Evolutionary conservation across 2,888 invertebrate genomes (phyloP).

Genomic region (Ferrisia virgata): DNA sequence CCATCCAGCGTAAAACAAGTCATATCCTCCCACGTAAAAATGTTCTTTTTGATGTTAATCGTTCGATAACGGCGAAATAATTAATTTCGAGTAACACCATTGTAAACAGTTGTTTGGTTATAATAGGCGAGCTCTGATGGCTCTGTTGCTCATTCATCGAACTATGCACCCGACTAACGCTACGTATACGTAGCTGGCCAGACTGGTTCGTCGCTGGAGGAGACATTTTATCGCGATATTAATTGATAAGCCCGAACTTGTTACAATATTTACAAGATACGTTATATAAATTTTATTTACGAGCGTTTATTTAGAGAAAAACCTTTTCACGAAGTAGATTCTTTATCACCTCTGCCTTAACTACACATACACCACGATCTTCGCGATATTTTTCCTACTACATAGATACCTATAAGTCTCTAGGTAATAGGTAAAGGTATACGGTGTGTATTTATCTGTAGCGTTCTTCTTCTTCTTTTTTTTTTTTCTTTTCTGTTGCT

Average conservation of each 20-base stretch:
- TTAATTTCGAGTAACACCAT: conserved; percentile 14
- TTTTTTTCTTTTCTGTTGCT: not conserved
- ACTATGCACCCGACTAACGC: not conserved
- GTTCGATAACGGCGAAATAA: conserved; percentile 27
- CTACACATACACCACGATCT: no score
- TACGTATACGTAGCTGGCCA: not conserved
- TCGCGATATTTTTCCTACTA: not conserved
- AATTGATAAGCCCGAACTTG: conserved; percentile 41
- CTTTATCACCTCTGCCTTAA: no score
- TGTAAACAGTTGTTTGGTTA: not conserved
- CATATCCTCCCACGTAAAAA: conserved; percentile 7
- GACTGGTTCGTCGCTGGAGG: conserved; percentile 40
- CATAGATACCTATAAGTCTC: no score
- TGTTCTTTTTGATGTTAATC: not conserved
- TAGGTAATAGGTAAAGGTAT: no score
- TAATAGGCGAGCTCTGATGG: not conserved
- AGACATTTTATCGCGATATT: conserved; percentile 41
- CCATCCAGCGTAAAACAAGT: not conserved
- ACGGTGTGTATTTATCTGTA: no score
- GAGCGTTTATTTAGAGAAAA: conserved; percentile 13
- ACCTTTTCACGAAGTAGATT: conserved; percentile 10
- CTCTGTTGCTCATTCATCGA: conserved; percentile 12
- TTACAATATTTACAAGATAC: conserved; percentile 36
- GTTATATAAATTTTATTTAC: conserved; percentile 38
- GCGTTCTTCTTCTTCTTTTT: no score